Evolutionary conservation across 2,113 vertebrate genomes (phyloP), one percentile per base, ranked within the genome.

Genomic region (Plectropomus leopardus): DNA sequence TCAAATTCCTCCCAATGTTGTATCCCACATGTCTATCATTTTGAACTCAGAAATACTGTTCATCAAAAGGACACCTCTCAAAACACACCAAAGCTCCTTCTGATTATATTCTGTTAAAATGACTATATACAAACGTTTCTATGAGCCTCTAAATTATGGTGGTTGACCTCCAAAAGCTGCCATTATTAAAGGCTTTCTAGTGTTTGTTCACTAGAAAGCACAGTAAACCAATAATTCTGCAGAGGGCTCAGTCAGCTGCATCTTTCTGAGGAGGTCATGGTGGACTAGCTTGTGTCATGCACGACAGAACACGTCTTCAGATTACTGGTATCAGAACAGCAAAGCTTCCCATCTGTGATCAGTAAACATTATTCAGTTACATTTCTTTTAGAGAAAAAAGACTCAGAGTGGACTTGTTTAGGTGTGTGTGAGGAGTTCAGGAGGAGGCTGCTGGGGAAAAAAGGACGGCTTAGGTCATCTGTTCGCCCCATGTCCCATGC

Each of bases 291-390:
- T 4, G 7, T 54, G 16, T 51, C 26, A 4, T 0, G 3, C 16
- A n/a, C 3, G 4, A 42, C 51, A 69, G n/a, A 54, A 7, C 7
- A 28, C 1, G 16, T 66, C 2, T 4, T 67, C 30, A 40, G 63
- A 76, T 76, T n/a, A 26, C 42, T 48, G 19, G 19, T 4, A 55
- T 65, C 24, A 55, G 30, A n/a, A 15, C 24, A 66, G 28, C 2
- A 42, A 69, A 76, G 11, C 58, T 42, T 14, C 51, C 66, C 66
- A 76, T 76, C 65, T 80, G 71, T 8, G 36, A 19, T 74, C 42
- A 58, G 44, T 45, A 51, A 79, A 78, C 30, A 74, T 42, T n/a
- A 28, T 21, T 11, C 7, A 23, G 50, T 70, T 28, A 23, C 0
- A 34, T 57, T 50, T 63, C 32, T 74, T 28, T 67, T 48, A 26